Conservation (phyloP, 2,888 invertebrate genomes). For the Penaeus monodon region DNA sequence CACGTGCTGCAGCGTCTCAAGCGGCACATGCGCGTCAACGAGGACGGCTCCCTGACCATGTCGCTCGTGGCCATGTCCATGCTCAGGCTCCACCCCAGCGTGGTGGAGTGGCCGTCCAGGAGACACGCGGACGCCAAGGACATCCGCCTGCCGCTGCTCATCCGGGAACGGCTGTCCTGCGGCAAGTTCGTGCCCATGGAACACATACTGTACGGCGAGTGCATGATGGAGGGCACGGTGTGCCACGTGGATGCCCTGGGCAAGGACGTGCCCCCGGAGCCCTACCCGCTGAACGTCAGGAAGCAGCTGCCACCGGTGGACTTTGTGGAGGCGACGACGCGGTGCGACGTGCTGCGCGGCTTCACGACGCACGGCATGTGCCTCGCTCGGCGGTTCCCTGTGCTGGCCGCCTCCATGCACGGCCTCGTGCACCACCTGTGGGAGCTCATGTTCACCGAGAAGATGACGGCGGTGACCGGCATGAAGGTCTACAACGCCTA, state of each 20-base stretch:
- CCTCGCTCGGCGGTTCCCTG: constrained; percentile 6
- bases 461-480: not conserved
- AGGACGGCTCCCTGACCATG: too few species aligned
- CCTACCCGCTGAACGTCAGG: constrained; percentile 4
- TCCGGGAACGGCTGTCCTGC: constrained; percentile 2
- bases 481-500: constrained; percentile 25
- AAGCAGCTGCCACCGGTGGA: not conserved
- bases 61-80: not conserved
- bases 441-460: constrained; percentile 16
- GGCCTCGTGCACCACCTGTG: constrained; percentile 8
- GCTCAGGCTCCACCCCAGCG: not conserved
- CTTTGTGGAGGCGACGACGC: not conserved
- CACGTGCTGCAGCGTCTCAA: too few species aligned
- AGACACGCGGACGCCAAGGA: not conserved
- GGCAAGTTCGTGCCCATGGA: constrained; percentile 20
- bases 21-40: too few species aligned
- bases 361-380: constrained; percentile 5
- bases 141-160: not conserved
- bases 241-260: not conserved
- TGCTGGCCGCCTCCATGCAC: constrained; percentile 24
- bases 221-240: not conserved
- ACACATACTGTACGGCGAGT: constrained; percentile 17
- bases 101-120: not conserved
- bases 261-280: not conserved
- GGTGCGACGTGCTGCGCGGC: constrained; percentile 15